Base-by-base conservation (phyloP, 92 coral and sea anemone genomes). In the Porites divaricata region DNA sequence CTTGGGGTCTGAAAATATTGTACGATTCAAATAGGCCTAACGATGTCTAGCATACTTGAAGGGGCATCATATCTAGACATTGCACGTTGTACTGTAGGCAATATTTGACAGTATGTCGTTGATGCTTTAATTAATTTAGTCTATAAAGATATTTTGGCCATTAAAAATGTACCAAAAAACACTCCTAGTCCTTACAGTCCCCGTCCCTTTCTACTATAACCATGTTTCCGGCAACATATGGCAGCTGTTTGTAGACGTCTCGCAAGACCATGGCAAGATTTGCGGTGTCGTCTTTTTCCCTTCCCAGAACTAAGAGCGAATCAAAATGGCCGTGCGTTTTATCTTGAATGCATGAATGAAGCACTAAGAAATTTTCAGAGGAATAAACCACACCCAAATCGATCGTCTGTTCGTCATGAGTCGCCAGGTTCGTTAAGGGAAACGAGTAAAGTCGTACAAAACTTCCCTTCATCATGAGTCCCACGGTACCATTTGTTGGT, bases 241-340 rank as follows among this genome's bases (percentile, higher is more conserved):
- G 74, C 9, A 69, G 41, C 51, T 41, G 21, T 11, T 14, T 35
- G 54, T 69, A 69, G 8, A 69, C n/a, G 1, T 69, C 6, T 28
- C 14, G 15, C 15, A 69, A 41, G 8, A 28, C n/a, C 8, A 20
- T 19, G 7, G 14, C 74, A 1, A 41, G 9, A 10, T 16, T 11
- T 69, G 0, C 9, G n/a, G 5, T 2, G 8, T 12, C 74, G 74
- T 69, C 51, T 4, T 12, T 28, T 26, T 69, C 21, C 16, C 15
- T 69, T 4, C 63, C 3, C 4, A 74, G 26, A 2, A 54, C 62
- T 45, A 74, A 52, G 7, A 74, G 7, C 5, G 78, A n/a, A 23
- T 74, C 78, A 21, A 74, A 74, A 22, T 74, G 62, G 1, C 78
- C 78, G 35, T 74, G 78, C 1, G 78, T 74, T 14, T 10, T 24